These are phyloP conservation scores for Pinna nobilis DNA, from an alignment of 1,140 invertebrate genomes.

Conservation along the genomic window DNA sequence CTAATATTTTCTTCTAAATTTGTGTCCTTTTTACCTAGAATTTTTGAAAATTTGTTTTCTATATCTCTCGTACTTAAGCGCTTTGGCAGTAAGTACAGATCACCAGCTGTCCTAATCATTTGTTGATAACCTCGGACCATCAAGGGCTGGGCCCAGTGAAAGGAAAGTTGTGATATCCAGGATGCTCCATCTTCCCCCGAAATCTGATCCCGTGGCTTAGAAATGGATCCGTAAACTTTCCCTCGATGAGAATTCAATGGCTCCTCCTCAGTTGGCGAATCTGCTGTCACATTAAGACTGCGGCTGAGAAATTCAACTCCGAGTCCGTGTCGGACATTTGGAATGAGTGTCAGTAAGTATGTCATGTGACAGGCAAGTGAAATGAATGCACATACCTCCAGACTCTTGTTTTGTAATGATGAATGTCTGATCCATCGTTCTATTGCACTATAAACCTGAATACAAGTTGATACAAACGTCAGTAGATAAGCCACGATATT, in stretches of 20 bases:
- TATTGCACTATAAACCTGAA: slow-evolving; percentile 66
- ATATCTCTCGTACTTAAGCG: slow-evolving; percentile 80
- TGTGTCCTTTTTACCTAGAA: too few species aligned
- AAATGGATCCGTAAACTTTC: slow-evolving; percentile 78
- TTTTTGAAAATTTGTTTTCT: slow-evolving; percentile 80
- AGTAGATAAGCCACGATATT: slow-evolving; percentile 82
- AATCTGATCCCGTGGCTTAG: slow-evolving; percentile 83
- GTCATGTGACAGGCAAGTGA: slow-evolving; percentile 63
- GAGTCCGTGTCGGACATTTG: slow-evolving; percentile 41
- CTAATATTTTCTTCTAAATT: too few species aligned
- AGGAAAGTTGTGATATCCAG: slow-evolving; percentile 85
- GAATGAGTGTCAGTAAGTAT: slow-evolving; percentile 64
- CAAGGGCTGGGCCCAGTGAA: slow-evolving; percentile 91
- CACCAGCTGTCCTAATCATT: slow-evolving; percentile 83
- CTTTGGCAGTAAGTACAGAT: slow-evolving; percentile 90
- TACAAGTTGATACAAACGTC: slow-evolving; percentile 78
- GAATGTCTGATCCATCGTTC: slow-evolving; percentile 43
- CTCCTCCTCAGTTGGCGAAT: slow-evolving; percentile 72
- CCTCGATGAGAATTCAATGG: slow-evolving; percentile 73
- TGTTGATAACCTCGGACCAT: slow-evolving; percentile 86
- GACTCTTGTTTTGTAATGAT: slow-evolving; percentile 77
- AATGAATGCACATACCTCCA: slow-evolving; percentile 63
- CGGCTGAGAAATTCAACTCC: slow-evolving; percentile 58
- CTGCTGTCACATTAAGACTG: slow-evolving; percentile 48
- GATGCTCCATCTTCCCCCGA: slow-evolving; percentile 86